Evolutionary conservation across 2,797 vertebrate species (phyloP), one percentile per base, ranked within the genome.

Genomic region (Meriones psammophilus): DNA sequence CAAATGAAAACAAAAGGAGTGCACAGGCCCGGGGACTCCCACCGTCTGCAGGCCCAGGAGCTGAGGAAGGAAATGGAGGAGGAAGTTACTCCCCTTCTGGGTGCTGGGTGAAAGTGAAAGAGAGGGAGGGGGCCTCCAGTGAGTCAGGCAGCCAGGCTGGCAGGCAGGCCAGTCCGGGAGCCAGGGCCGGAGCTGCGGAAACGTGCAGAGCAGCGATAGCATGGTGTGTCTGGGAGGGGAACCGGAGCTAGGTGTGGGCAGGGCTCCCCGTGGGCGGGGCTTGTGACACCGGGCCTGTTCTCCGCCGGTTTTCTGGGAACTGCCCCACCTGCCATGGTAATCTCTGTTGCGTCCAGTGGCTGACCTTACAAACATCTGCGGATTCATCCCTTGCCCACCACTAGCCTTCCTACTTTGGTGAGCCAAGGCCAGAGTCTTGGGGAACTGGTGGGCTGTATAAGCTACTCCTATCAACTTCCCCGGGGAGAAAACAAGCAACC

Each of bases 61-160:
- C 83, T 8, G 50, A 92, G 95, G 95, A 96, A 97, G 95, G 97
- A 98, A 97, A 93, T 84, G 73, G 30, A 97, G 95, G 93, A 96
- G 97, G 97, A 98, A 97, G 95, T 96, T 95, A 89, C 94, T 96
- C 81, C 92, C 94, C 89, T 96, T 85, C 76, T 95, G 94, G 96
- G 93, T 96, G 93, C 93, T 80, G 78, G 91, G 96, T 93, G 97
- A 97, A 98, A 98, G 97, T 98, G 97, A 98, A 97, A 97, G 97
- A 93, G 85, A 58, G 56, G 91, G 83, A 78, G 90, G 76, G 77
- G 68, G 28, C 91, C 94, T 33, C 54, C 73, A 28, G 74, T 96
- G 97, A 97, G 96, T 97, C 97, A 97, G 46, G 8, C 89, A 0
- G 56, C 9, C 56, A 10, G 36, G 62, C 36, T 60, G 79, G 81